Evolutionary conservation across 2,113 vertebrate genomes (phyloP).

Genomic region (Chionis minor): DNA sequence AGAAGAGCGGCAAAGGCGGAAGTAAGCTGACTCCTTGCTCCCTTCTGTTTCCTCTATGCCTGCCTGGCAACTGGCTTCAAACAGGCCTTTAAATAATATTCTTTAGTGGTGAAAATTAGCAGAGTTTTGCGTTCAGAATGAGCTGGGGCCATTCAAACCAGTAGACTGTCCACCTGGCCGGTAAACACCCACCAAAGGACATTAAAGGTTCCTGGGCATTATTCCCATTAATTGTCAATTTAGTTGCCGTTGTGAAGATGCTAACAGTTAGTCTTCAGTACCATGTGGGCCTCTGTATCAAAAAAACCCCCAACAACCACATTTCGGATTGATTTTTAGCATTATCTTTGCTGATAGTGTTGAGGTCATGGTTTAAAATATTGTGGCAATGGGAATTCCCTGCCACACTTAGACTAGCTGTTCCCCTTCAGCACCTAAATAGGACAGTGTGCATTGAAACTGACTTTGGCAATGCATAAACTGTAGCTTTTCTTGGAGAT

Average conservation of each 20-base stretch:
- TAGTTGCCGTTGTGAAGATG: not conserved
- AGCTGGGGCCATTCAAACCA: not conserved
- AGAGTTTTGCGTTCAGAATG: not conserved
- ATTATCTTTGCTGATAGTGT: not conserved
- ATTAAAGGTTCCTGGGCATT: not conserved
- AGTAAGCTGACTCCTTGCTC: slow-evolving; percentile 78
- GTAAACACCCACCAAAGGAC: not conserved
- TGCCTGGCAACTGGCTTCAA: not conserved
- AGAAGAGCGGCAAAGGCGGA: slow-evolving; percentile 94
- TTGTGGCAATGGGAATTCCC: not conserved
- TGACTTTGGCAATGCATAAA: not conserved
- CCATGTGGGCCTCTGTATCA: not conserved
- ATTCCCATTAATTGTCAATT: not conserved
- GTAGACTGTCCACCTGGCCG: not conserved
- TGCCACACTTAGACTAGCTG: not conserved
- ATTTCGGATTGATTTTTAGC: not conserved
- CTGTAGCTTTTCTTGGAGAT: not conserved
- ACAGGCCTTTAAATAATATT: no score
- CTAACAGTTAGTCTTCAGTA: not conserved
- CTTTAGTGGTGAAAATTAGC: no score
- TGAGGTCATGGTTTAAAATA: not conserved
- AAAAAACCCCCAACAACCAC: not conserved
- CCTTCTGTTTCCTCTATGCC: not conserved
- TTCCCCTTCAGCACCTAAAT: not conserved
- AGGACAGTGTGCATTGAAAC: not conserved